Base-by-base conservation (phyloP, 2,113 vertebrate species). In the Brachyhypopomus gauderio region DNA sequence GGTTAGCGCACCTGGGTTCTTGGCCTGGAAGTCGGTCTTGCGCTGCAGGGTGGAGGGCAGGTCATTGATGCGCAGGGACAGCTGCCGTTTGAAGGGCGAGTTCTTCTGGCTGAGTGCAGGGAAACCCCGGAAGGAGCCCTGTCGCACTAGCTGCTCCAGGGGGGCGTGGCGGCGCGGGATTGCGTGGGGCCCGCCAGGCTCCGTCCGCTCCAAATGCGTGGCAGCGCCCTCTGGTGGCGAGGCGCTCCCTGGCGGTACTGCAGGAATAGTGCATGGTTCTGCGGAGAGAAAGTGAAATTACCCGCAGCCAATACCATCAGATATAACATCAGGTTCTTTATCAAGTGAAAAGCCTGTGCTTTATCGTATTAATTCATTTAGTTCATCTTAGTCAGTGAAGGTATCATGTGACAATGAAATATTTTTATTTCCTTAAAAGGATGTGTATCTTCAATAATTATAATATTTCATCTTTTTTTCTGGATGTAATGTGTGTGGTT, bases 111-210 rank as follows among this genome's bases (percentile, higher is more conserved):
- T 97, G 55, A 97, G 95, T 0, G 95, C 94, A 0, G 96, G 96
- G 84, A 97, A 97, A 17, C 96, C 96, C 0, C 96, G 92, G 88
- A 97, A 97, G 2, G 96, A 97, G 52, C 96, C 96, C 78, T 97
- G 96, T 3, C 96, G 94, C 64, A 97, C 96, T 86, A 97, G 91
- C 93, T 97, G 96, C 83, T 97, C 96, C 38, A 97, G 91, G 30
- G 96, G 96, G 0, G 96, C 96, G 0, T 97, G 96, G 76, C 96
- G 94, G 17, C 96, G 95, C 0, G 96, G 96, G 86, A 97, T 97
- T 87, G 94, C 96, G 0, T 94, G 95, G 0, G 94, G 95, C 11
- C 94, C 94, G 1, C 94, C 91, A 0, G 93, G 92, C 85, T 96
- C 95, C 0, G 85, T 92, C 20, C 94, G 94, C 72, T 96, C 96